phyloP scores from a whole-genome alignment of 1,140 invertebrate genomes.

The Helicoverpa zea region DNA sequence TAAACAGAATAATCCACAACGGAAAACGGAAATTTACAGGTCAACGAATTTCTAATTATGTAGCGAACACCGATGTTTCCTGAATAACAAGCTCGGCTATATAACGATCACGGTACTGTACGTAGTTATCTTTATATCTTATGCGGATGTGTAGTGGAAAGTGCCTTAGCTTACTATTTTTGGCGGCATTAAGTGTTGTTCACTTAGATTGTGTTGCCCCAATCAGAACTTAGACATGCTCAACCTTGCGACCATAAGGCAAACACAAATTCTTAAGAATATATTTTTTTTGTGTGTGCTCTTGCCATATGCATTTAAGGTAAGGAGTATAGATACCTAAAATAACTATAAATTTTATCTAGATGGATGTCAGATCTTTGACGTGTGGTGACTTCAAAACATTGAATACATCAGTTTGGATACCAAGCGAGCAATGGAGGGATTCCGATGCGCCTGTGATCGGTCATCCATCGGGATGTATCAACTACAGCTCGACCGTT shows the following conservation, averaged over 20 bases:
- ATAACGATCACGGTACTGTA: not conserved
- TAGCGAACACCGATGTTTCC: constrained; percentile 52
- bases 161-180: no score
- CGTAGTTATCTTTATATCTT: not conserved
- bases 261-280: no score
- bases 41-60: constrained; percentile 63
- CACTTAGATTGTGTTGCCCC: no score
- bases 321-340: not conserved
- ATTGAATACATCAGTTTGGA: not conserved
- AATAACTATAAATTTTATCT: not conserved
- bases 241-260: no score
- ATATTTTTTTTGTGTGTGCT: no score
- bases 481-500: constrained; percentile 20
- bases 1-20: constrained; percentile 52
- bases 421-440: not conserved
- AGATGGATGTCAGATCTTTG: not conserved
- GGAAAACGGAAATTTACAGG: constrained; percentile 55
- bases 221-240: no score
- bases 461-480: constrained; percentile 31
- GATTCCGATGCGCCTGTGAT: constrained; percentile 1
- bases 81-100: constrained; percentile 51
- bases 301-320: no score
- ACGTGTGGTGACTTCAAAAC: not conserved
- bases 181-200: no score
- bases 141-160: not conserved